A percentile compares a stretch with the other conserved stretches of the same genome.
Conservation (phyloP, 2,888 invertebrate genomes). For the Sycophila texana region DNA sequence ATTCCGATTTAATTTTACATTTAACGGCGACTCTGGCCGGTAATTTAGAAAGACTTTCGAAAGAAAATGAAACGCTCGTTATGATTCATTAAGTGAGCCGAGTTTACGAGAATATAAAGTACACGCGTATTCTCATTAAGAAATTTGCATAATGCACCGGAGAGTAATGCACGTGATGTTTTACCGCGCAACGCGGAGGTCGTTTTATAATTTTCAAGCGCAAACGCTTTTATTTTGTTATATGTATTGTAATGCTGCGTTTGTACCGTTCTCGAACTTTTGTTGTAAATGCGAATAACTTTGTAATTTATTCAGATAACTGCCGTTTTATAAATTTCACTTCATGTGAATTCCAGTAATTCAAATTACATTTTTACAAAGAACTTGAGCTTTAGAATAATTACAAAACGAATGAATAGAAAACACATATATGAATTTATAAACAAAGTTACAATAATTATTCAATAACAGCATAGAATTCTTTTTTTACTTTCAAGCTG, state of each 20-base stretch:
- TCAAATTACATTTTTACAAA: no score
- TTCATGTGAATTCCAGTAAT: no score
- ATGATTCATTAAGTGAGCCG: constrained; percentile 5
- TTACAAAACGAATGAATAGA: no score
- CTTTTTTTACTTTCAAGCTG: no score
- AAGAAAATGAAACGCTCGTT: constrained; percentile 8
- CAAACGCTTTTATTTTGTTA: neutral
- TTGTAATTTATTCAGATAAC: no score
- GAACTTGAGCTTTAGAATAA: no score
- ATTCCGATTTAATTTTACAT: neutral
- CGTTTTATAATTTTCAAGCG: constrained; percentile 1
- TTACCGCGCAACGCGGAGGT: neutral
- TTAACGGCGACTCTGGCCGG: neutral
- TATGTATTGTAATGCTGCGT: no score
- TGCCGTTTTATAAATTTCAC: no score
- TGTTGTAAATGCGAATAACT: neutral
- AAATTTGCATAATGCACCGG: constrained; percentile 30
- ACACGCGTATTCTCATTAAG: constrained; percentile 26
- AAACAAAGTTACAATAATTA: no score
- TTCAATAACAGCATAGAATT: no score
- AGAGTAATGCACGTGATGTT: neutral
- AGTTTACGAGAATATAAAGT: constrained; percentile 31
- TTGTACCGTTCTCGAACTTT: no score
- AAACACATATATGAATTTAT: no score
- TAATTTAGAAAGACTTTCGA: neutral